A percentile compares a stretch with the other conserved stretches of the same genome.
phyloP scores from a whole-genome alignment of 2,888 invertebrate genomes.

The Enoplolaimus lenunculus region DNA sequence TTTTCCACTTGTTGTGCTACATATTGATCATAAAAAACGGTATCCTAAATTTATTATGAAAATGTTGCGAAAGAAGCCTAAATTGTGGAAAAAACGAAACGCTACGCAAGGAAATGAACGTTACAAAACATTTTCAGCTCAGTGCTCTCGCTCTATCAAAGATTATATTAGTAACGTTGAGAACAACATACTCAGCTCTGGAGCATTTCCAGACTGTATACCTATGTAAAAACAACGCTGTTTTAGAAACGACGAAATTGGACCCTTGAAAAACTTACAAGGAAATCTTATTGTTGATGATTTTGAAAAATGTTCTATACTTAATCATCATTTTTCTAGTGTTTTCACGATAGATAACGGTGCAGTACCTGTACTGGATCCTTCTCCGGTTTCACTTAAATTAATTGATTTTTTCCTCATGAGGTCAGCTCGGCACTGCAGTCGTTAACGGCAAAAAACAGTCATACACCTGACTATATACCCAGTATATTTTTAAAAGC shows the following conservation, averaged over 20 bases:
- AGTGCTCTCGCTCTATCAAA: background rate
- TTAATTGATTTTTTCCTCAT: background rate
- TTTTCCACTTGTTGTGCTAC: background rate
- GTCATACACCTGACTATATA: background rate
- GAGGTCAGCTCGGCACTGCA: background rate
- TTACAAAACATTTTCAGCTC: background rate
- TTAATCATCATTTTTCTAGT: background rate
- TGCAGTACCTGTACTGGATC: background rate
- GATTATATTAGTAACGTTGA: background rate
- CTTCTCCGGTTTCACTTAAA: background rate
- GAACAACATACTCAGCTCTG: background rate
- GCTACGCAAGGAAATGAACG: background rate
- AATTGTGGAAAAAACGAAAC: background rate
- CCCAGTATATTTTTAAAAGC: background rate
- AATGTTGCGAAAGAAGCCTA: background rate
- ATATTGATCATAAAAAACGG: background rate
- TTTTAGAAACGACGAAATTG: background rate
- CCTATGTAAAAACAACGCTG: background rate
- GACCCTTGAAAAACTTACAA: background rate
- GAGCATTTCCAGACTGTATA: background rate
- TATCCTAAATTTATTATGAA: background rate
- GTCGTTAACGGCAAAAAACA: background rate
- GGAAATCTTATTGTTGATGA: background rate
- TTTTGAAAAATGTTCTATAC: background rate
- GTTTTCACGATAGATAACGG: background rate